Evolutionary conservation across 1,140 invertebrate species (phyloP), one percentile per base, ranked within the genome.

Genomic region (Parapsyche elsis): DNA sequence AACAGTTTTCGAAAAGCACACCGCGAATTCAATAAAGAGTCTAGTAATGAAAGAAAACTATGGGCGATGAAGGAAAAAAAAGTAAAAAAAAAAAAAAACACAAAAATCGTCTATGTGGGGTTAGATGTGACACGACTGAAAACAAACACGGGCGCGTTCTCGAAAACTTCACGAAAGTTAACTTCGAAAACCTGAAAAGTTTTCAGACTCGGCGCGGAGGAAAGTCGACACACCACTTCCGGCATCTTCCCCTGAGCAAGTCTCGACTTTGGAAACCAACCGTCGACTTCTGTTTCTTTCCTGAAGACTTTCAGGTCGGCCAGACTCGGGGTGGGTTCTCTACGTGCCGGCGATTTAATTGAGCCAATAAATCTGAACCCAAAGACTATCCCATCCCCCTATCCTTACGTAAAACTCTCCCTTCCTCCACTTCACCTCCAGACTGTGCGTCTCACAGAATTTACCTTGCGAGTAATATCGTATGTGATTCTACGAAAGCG

Each of bases 271-370:
- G 26, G 26, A 38, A 7, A 73, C 26, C 71, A 1, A 26, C 21
- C 38, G 9, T 26, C 38, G 24, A 16, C 71, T 75, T 53, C 45
- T 67, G 38, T 73, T 46, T 46, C 21, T 67, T 67, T 38, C 45
- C 10, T n/a, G 57, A n/a, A 19, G 10, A 64, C 75, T 38, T 46
- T 57, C 75, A 16, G 24, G 10, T 67, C 38, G 71, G 26, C 45
- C 71, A 21, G 12, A n/a, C n/a, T 30, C 19, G 45, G 44, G 19
- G 19, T 7, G 21, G 64, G 12, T 30, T 26, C 14, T 70, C 53
- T 79, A 79, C 78, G 78, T 79, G 78, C 78, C 71, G 70, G 19
- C 64, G 70, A 70, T 79, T 79, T 79, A 79, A 79, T 79, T 79
- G 78, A 79, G 70, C 78, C 70, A 79, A 79, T 79, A 79, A 79